A percentile compares a stretch with the other conserved stretches of the same genome.
Evolutionary conservation across 2,797 vertebrate species (phyloP).

Genomic region (Arctocebus calabarensis): DNA sequence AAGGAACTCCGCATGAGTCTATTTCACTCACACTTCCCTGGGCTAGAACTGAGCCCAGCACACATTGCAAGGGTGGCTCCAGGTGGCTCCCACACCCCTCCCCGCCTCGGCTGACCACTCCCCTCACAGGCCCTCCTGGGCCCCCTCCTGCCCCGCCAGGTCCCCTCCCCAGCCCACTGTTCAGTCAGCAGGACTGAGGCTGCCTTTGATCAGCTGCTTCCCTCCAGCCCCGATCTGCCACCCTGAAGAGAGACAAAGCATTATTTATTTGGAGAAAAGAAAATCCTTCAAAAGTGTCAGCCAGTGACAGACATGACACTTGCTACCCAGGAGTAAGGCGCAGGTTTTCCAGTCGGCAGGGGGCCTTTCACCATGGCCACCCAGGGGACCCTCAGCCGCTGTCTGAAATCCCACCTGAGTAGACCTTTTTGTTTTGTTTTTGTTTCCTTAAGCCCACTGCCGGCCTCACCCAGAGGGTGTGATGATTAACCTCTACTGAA

Average conservation of each 20-base stretch:
- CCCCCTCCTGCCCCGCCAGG: not conserved
- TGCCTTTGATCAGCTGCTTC: constrained; percentile 49
- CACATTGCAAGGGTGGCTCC: not conserved
- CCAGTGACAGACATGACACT: constrained; percentile 43
- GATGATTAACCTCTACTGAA: not conserved
- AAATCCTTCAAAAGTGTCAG: constrained; percentile 60
- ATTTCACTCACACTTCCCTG: constrained; percentile 31
- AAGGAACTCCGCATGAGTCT: constrained; percentile 61
- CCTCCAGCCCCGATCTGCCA: constrained; percentile 45
- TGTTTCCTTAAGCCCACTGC: not conserved
- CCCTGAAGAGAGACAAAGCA: constrained; percentile 74
- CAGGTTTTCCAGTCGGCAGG: not conserved
- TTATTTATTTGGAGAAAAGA: constrained; percentile 71
- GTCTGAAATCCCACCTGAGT: not conserved
- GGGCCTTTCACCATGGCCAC: not conserved
- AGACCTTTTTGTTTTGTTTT: not conserved
- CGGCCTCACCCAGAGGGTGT: not conserved
- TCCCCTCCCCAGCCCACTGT: not conserved
- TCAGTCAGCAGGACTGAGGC: constrained; percentile 49
- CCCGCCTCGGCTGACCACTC: not conserved
- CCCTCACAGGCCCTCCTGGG: not conserved
- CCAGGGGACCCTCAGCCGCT: not conserved
- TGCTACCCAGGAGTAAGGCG: not conserved
- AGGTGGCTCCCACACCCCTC: not conserved
- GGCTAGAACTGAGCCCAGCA: not conserved